These are phyloP conservation scores for Dioctria rufipes DNA, from an alignment of 2,888 invertebrate species.

Conservation along the genomic window DNA sequence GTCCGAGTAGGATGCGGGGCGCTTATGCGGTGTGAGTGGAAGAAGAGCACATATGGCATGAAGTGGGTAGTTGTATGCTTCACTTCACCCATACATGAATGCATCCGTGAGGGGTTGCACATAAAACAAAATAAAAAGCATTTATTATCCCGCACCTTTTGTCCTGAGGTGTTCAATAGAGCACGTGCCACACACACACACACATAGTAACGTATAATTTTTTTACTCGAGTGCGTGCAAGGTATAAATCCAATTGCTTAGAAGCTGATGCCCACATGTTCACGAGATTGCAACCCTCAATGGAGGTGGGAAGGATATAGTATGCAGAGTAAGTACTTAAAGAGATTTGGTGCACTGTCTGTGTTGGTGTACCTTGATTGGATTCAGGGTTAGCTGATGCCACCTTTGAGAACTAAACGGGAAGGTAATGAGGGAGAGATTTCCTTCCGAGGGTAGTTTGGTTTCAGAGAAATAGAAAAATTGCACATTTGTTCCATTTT, in stretches of 20 bases:
- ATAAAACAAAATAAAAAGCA: slow-evolving; percentile 47
- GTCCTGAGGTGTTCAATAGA: slow-evolving; percentile 53
- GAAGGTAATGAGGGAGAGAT: slow-evolving; percentile 31
- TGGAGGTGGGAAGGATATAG: not conserved
- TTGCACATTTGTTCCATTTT: slow-evolving; percentile 37
- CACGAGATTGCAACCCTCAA: slow-evolving; percentile 22
- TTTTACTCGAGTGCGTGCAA: slow-evolving; percentile 46
- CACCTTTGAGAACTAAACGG: slow-evolving; percentile 8
- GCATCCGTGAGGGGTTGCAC: slow-evolving; percentile 6
- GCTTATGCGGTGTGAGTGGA: slow-evolving; percentile 6
- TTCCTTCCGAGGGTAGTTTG: not conserved
- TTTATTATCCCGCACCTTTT: slow-evolving; percentile 50
- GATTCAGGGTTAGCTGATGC: slow-evolving; percentile 39
- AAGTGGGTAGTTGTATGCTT: slow-evolving; percentile 53
- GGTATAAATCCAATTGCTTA: slow-evolving; percentile 47
- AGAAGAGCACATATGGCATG: slow-evolving; percentile 55
- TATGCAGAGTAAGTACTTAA: slow-evolving; percentile 27
- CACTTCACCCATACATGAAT: slow-evolving; percentile 18
- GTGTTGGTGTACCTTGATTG: slow-evolving; percentile 52
- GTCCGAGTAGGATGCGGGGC: slow-evolving; percentile 19
- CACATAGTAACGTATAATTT: not conserved
- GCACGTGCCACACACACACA: slow-evolving; percentile 49
- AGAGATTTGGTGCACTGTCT: slow-evolving; percentile 38
- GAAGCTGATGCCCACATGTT: slow-evolving; percentile 41
- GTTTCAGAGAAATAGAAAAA: not conserved